A percentile compares a stretch with the other conserved stretches of the same genome.
Evolutionary conservation across 1,140 invertebrate species (phyloP).

Genomic region (Eueides isabella): DNA sequence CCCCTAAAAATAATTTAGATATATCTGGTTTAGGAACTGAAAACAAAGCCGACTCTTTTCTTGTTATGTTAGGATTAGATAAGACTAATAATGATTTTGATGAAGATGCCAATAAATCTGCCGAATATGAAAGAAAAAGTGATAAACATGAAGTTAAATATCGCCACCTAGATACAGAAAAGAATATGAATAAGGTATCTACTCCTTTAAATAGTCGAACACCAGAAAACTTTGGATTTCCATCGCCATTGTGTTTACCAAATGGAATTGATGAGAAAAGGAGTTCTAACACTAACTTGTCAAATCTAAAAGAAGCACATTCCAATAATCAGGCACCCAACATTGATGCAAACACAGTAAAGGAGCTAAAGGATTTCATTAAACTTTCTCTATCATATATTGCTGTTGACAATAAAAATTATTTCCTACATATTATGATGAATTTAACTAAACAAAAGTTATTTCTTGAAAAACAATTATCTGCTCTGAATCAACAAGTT

Average conservation of each 20-base stretch:
- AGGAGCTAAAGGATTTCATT: slow-evolving; percentile 79
- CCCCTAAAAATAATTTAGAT: slow-evolving; percentile 57
- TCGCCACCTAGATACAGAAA: slow-evolving; percentile 62
- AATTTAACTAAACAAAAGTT: slow-evolving; percentile 76
- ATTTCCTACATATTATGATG: slow-evolving; percentile 76
- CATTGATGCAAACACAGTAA: slow-evolving; percentile 55
- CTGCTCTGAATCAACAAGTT: slow-evolving; percentile 65
- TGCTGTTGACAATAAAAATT: slow-evolving; percentile 72
- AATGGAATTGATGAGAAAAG: slow-evolving; percentile 63
- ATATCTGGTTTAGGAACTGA: slow-evolving; percentile 45
- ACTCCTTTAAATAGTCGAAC: slow-evolving; percentile 63
- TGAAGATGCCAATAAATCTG: slow-evolving; percentile 57
- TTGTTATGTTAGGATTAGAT: slow-evolving; percentile 70
- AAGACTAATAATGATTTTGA: slow-evolving; percentile 64
- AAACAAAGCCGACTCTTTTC: slow-evolving; percentile 70
- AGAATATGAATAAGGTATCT: slow-evolving; percentile 70
- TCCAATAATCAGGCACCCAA: slow-evolving; percentile 5
- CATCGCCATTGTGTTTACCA: slow-evolving; percentile 57
- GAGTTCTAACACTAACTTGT: slow-evolving; percentile 48
- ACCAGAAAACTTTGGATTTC: slow-evolving; percentile 56
- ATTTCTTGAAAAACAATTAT: slow-evolving; percentile 75
- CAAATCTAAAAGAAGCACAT: slow-evolving; percentile 45
- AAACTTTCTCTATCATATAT: slow-evolving; percentile 70
- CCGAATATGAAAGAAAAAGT: slow-evolving; percentile 58
- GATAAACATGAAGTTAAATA: slow-evolving; percentile 59